Evolutionary conservation across 2,797 vertebrate species (phyloP).

Genomic region (Spatula versicolor): DNA sequence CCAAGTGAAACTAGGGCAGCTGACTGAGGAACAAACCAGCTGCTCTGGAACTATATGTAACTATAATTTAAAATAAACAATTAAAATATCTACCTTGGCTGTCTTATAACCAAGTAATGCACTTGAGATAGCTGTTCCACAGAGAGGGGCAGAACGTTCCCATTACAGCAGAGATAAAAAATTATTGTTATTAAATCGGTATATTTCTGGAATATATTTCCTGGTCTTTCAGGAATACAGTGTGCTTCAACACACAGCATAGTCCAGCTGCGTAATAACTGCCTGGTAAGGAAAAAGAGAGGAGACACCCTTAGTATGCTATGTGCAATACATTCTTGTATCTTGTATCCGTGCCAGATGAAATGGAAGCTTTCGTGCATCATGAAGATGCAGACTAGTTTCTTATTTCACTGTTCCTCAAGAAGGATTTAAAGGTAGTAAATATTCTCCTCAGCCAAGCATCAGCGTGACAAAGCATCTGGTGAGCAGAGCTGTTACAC

Average conservation of each 20-base stretch:
- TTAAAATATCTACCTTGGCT: background rate
- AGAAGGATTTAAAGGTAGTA: background rate
- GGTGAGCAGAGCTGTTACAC: background rate
- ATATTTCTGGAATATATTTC: too few relatives aligned
- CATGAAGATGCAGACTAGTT: background rate
- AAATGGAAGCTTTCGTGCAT: background rate
- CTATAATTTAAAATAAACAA: background rate
- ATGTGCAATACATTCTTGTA: fast-evolving
- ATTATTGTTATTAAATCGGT: background rate
- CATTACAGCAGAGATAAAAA: background rate
- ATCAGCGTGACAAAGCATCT: fast-evolving
- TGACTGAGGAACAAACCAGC: background rate
- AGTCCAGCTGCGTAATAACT: background rate
- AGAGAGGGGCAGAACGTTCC: background rate
- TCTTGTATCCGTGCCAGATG: fast-evolving
- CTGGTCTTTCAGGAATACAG: background rate
- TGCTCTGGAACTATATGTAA: background rate
- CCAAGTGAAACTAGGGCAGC: background rate
- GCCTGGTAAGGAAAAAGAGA: background rate
- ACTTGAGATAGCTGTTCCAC: background rate
- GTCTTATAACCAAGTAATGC: background rate
- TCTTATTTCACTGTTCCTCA: background rate
- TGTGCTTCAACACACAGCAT: fast-evolving
- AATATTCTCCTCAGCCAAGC: background rate
- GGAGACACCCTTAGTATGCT: too few relatives aligned